These are phyloP conservation scores for Agrochola lychnidis DNA, from an alignment of 2,888 invertebrate genomes.

Conservation along the genomic window DNA sequence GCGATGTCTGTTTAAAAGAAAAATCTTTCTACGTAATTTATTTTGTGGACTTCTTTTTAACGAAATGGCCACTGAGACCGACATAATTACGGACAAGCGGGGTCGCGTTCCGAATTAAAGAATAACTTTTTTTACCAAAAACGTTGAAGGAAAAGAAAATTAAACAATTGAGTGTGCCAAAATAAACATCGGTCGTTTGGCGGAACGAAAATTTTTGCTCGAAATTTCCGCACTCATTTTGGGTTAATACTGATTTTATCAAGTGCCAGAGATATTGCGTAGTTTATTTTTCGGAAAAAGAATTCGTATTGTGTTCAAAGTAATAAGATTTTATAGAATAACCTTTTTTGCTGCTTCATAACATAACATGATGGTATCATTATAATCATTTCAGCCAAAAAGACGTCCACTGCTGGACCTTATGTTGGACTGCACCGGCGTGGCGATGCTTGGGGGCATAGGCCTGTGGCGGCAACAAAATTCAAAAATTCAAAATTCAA, in stretches of 20 bases:
- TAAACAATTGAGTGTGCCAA: constrained; percentile 64
- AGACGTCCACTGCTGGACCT: background rate
- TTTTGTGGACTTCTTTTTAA: constrained; percentile 66
- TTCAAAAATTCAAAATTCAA: too few species aligned
- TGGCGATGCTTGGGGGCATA: too few species aligned
- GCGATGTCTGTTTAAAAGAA: constrained; percentile 66
- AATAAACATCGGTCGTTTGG: constrained; percentile 60
- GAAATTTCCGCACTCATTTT: constrained; percentile 46
- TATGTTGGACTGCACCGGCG: too few species aligned
- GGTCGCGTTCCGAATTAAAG: constrained; percentile 68
- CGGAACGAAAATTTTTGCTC: constrained; percentile 34
- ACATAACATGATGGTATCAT: too few species aligned
- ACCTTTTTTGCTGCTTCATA: background rate
- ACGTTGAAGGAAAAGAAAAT: constrained; percentile 63
- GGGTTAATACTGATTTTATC: constrained; percentile 57
- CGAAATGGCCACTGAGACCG: constrained; percentile 67
- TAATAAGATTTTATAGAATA: background rate
- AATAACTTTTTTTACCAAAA: constrained; percentile 67
- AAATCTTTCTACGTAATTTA: constrained; percentile 72
- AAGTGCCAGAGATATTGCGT: constrained; percentile 47
- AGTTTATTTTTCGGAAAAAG: constrained; percentile 19
- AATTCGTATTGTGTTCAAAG: background rate
- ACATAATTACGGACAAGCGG: constrained; percentile 70
- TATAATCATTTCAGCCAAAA: background rate
- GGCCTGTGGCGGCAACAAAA: too few species aligned